These are phyloP conservation scores for Orgyia antiqua DNA, from an alignment of 2,888 invertebrate species.

Conservation along the genomic window DNA sequence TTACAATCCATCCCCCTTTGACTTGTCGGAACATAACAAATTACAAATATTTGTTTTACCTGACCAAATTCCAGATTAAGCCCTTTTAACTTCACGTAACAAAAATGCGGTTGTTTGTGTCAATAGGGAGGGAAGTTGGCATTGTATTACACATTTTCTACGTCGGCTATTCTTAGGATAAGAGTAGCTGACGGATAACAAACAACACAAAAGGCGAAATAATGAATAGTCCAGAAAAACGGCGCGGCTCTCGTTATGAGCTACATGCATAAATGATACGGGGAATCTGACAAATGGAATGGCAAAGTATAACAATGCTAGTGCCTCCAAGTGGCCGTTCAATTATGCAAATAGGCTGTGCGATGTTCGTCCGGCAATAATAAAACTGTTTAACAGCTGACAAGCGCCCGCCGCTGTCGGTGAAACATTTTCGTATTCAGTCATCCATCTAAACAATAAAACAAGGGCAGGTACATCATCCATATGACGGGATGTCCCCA, in stretches of 20 bases:
- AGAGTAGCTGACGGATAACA: constrained; percentile 55
- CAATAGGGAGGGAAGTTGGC: constrained; percentile 49
- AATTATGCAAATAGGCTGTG: constrained; percentile 77
- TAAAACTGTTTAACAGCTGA: constrained; percentile 77
- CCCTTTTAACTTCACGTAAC: constrained; percentile 57
- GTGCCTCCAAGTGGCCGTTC: constrained; percentile 75
- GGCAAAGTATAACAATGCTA: constrained; percentile 76
- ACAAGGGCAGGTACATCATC: constrained; percentile 61
- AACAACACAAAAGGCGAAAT: constrained; percentile 68
- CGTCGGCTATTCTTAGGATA: constrained; percentile 48
- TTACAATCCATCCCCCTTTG: constrained; percentile 23
- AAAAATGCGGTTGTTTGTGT: constrained; percentile 59
- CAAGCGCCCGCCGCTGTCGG: constrained; percentile 49
- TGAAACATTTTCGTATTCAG: constrained; percentile 62
- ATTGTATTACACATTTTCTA: constrained; percentile 54
- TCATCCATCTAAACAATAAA: constrained; percentile 64
- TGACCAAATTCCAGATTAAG: constrained; percentile 64
- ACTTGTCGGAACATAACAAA: constrained; percentile 43
- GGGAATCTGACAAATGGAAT: constrained; percentile 76
- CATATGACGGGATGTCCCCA: constrained; percentile 61
- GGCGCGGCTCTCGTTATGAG: constrained; percentile 66
- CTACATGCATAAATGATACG: constrained; percentile 75
- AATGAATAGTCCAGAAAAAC: constrained; percentile 74
- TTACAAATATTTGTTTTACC: constrained; percentile 58
- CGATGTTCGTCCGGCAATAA: constrained; percentile 71